Evolutionary conservation across 2,113 vertebrate genomes (phyloP).

Genomic region (Saguinus midas): DNA sequence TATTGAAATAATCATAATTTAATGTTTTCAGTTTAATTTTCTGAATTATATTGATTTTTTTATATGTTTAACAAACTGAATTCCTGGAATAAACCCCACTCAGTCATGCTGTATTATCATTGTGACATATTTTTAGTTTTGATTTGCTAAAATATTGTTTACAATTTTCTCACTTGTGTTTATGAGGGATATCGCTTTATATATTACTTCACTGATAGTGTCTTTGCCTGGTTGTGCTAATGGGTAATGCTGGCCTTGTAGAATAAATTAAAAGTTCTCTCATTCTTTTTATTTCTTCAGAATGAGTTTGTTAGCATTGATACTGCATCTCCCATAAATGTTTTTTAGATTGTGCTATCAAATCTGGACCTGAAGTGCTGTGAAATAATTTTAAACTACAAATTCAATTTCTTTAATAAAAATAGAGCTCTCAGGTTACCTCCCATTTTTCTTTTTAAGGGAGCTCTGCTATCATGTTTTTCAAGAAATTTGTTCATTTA

Average conservation of each 20-base stretch:
- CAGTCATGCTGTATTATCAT: neutral
- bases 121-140: neutral
- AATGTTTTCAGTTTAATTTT: neutral
- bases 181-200: neutral
- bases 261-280: neutral
- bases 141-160: neutral
- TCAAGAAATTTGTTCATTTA: neutral
- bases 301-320: neutral
- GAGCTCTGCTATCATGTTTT: neutral
- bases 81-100: neutral
- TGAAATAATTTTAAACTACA: neutral
- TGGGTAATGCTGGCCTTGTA: neutral
- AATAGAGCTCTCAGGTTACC: neutral
- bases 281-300: neutral
- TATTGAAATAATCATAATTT: neutral
- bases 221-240: neutral
- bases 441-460: neutral
- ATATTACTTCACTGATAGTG: neutral
- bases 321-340: neutral
- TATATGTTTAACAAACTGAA: neutral
- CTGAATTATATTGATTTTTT: neutral
- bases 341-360: neutral
- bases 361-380: neutral
- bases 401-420: neutral
- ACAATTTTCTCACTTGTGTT: neutral